These are phyloP conservation scores for Pristiophorus japonicus DNA, from an alignment of 2,113 vertebrate genomes.

Conservation along the genomic window DNA sequence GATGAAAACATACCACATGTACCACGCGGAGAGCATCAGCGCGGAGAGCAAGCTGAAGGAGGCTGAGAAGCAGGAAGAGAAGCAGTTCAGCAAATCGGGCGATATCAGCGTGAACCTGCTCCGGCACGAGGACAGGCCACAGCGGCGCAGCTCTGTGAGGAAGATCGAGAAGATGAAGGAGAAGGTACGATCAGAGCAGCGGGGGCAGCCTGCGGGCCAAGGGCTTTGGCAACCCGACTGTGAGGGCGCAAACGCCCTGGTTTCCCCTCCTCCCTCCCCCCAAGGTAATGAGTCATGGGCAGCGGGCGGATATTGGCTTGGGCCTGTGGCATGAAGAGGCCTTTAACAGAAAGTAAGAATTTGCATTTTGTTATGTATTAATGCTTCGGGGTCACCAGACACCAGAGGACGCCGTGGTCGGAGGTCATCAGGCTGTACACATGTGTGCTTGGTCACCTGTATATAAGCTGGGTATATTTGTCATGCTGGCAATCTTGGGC, in stretches of 20 bases:
- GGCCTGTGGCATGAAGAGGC: not conserved
- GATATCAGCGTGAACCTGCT: slow-evolving; percentile 78
- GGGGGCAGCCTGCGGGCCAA: not conserved
- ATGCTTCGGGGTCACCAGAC: too few relatives aligned
- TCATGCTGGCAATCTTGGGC: too few relatives aligned
- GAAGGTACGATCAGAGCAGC: slow-evolving; percentile 50
- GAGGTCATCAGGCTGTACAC: too few relatives aligned
- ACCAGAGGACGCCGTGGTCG: too few relatives aligned
- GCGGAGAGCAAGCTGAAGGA: slow-evolving; percentile 96
- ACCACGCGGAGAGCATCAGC: slow-evolving; percentile 87
- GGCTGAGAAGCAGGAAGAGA: slow-evolving; percentile 95
- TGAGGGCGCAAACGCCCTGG: not conserved
- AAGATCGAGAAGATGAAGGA: slow-evolving; percentile 90
- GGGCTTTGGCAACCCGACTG: not conserved
- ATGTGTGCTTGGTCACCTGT: too few relatives aligned
- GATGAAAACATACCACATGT: slow-evolving; percentile 99
- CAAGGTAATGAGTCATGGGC: not conserved
- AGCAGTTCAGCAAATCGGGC: slow-evolving; percentile 84
- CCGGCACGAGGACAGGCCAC: slow-evolving; percentile 81
- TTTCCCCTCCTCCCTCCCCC: not conserved
- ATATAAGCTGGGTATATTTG: too few relatives aligned
- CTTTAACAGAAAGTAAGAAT: not conserved
- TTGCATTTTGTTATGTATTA: too few relatives aligned
- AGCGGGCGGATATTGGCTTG: not conserved
- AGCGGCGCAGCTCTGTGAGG: slow-evolving; percentile 87